Evolutionary conservation across 2,113 vertebrate genomes (phyloP).

Genomic region (Mormyrus lacerda): DNA sequence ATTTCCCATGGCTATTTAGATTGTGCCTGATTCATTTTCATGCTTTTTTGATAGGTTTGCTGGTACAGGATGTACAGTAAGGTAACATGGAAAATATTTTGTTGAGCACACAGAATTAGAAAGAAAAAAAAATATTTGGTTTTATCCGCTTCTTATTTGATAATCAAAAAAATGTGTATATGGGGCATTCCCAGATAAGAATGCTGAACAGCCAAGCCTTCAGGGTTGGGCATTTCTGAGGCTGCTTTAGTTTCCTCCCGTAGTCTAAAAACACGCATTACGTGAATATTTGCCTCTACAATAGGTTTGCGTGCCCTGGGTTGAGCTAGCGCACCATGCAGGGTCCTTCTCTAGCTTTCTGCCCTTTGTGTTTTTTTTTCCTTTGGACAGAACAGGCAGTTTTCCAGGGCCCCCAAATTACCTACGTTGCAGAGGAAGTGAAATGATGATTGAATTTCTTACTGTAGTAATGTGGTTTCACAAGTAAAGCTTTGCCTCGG

Average conservation of each 20-base stretch:
- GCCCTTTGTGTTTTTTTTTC: no score
- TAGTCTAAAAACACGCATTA: neutral
- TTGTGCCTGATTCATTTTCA: neutral
- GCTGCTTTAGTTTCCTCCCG: neutral
- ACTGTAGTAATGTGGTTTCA: neutral
- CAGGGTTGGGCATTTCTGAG: neutral
- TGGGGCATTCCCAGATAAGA: neutral
- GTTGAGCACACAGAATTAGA: neutral
- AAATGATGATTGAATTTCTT: neutral
- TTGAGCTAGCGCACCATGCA: neutral
- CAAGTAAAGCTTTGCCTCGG: neutral
- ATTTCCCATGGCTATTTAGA: neutral
- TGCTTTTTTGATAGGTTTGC: neutral
- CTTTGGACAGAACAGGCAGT: neutral
- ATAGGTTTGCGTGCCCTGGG: neutral
- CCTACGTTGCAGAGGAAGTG: neutral
- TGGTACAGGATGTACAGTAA: neutral
- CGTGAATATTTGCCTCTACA: neutral
- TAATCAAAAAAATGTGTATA: neutral
- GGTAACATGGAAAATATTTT: neutral
- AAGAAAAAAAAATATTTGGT: neutral
- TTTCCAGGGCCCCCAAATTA: neutral
- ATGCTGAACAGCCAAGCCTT: neutral
- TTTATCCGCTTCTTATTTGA: neutral
- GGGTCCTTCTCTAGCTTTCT: neutral